Percentiles rank a stretch among this genome's conserved stretches.
Conservation (phyloP, 2,113 vertebrate species). For the Phrynocephalus versicolor region DNA sequence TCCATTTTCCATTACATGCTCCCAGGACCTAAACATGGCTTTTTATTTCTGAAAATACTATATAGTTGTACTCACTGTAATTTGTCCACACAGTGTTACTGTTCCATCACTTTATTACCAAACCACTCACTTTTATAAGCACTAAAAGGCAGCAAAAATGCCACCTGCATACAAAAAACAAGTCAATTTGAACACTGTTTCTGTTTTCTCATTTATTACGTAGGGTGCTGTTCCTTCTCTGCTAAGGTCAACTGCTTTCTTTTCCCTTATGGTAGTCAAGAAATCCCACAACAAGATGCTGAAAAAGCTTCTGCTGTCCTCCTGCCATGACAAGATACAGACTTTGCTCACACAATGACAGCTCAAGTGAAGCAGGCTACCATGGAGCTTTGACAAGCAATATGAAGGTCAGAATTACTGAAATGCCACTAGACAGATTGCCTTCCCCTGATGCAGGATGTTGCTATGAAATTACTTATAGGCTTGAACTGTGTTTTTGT, state of each 20-base stretch:
- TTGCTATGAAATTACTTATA: neutral
- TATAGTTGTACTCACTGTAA: conserved; percentile 6
- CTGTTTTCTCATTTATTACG: neutral
- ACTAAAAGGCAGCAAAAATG: neutral
- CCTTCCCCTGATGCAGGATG: neutral
- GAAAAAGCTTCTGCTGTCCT: conserved; percentile 21
- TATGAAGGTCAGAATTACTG: neutral
- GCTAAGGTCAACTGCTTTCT: neutral
- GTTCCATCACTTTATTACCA: neutral
- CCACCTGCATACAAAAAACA: neutral
- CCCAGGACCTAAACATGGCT: accelerated
- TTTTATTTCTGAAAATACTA: neutral
- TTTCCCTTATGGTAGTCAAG: neutral
- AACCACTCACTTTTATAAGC: conserved; percentile 5
- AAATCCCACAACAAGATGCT: neutral
- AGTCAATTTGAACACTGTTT: neutral
- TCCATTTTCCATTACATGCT: conserved; percentile 16
- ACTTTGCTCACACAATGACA: neutral
- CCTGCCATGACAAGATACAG: neutral
- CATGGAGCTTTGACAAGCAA: neutral
- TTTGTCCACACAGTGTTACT: neutral
- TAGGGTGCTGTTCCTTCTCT: neutral
- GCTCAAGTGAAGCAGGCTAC: neutral
- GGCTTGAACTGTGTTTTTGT: neutral
- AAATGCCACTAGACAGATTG: neutral